Evolutionary conservation across 1,140 invertebrate genomes (phyloP), one percentile per base, ranked within the genome.

Genomic region (Drosophila hydei): DNA sequence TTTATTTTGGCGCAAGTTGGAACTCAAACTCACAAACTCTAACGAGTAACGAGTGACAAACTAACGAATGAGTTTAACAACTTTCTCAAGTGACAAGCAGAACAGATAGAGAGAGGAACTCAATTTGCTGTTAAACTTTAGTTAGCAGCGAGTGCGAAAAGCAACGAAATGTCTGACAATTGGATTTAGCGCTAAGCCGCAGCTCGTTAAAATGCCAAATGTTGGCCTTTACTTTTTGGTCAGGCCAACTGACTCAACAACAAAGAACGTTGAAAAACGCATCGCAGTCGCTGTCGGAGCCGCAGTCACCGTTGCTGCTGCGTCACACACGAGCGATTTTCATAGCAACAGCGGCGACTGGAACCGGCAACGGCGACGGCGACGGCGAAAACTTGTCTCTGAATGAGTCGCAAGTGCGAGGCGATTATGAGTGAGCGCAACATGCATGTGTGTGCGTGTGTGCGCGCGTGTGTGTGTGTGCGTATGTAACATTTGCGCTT

Each of bases 121-220:
- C 23, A 51, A 14, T 51, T 50, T 27, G n/a, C 5, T 8, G 7
- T 9, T 16, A 1, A 51, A 51, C 48, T 45, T 45, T 45, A 33
- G 40, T 43, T 27, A 6, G 11, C 55, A 33, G 14, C 40, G 56
- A 59, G 42, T 27, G 21, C 9, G 36, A 16, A n/a, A 30, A 42
- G n/a, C 42, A 42, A 25, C 23, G 55, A 45, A 42, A 72, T 27
- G 38, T 55, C 42, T 73, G 69, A 43, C 59, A 73, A 63, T 73
- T 70, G 64, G 63, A 64, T 70, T 56, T 65, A 45, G 42, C 38
- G 51, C 30, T 30, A 42, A 59, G 40, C 51, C 30, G 9, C 16
- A 21, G 42, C 58, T 62, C 21, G 48, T 63, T 81, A 70, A 87
- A 87, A 85, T 87, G 80, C 62, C 80, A 85, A 87, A 77, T 77